Conservation (phyloP, 2,888 invertebrate species). For the Pristionchus entomophagus region DNA sequence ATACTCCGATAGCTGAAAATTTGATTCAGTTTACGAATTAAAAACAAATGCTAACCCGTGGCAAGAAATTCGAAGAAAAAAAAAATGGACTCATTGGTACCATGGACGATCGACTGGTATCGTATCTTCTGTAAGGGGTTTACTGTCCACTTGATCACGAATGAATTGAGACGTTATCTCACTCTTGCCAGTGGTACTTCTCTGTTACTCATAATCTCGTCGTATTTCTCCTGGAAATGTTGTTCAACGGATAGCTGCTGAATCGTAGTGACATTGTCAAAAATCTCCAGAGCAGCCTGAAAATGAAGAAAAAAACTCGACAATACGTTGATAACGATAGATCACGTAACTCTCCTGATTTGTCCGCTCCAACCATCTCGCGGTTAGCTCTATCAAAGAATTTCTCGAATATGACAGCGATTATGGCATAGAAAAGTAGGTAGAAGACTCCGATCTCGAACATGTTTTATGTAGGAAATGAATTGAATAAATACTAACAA, state of each 20-base stretch:
- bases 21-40: no score
- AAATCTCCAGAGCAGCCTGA: background rate
- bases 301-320: no score
- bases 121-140: conserved; percentile 1
- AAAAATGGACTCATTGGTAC: background rate
- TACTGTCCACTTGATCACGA: background rate
- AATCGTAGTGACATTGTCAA: conserved; percentile 6
- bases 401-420: background rate
- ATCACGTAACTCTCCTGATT: background rate
- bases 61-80: background rate
- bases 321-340: no score
- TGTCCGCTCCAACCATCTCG: background rate
- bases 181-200: background rate
- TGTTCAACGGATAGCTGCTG: background rate
- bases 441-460: background rate
- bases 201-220: background rate
- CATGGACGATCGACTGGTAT: background rate
- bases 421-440: background rate
- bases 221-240: background rate
- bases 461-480: background rate
- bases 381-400: background rate
- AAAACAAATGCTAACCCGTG: background rate
- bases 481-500: background rate
- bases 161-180: no score
- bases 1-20: no score